These are phyloP conservation scores for Discoglossus pictus DNA, from an alignment of 2,797 vertebrate genomes.

Conservation along the genomic window DNA sequence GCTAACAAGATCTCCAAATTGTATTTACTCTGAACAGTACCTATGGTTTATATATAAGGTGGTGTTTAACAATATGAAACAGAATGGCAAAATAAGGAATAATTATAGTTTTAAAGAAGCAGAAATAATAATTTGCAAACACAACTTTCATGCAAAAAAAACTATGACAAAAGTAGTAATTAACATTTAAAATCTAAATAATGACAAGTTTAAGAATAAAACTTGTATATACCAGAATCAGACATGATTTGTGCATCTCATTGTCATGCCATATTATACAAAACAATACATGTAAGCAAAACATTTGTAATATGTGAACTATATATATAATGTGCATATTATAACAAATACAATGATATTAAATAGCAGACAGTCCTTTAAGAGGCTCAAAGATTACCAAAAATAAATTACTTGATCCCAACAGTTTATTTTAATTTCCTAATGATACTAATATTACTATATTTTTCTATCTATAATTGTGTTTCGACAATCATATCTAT, in stretches of 20 bases:
- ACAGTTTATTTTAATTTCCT: too few relatives aligned
- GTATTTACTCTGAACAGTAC: slow-evolving; percentile 10
- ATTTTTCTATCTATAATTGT: slow-evolving; percentile 8
- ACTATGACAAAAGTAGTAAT: too few relatives aligned
- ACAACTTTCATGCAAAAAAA: neutral
- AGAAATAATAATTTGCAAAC: neutral
- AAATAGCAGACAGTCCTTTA: slow-evolving; percentile 52
- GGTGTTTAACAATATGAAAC: slow-evolving; percentile 1
- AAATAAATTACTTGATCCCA: slow-evolving; percentile 53
- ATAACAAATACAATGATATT: slow-evolving; percentile 35
- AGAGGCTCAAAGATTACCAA: slow-evolving; percentile 47
- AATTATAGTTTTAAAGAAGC: too few relatives aligned
- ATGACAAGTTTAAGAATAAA: slow-evolving; percentile 1
- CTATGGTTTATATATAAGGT: slow-evolving; percentile 16
- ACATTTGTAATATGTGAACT: slow-evolving; percentile 4
- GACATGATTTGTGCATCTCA: neutral
- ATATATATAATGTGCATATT: slow-evolving; percentile 35
- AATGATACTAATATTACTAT: slow-evolving; percentile 2
- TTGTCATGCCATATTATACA: neutral
- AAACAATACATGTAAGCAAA: slow-evolving; percentile 1
- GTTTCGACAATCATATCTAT: slow-evolving; percentile 45
- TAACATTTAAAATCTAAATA: neutral
- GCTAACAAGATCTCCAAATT: neutral
- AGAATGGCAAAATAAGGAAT: neutral
- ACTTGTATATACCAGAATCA: neutral